Conservation (phyloP, 2,113 vertebrate species). For the Arvicanthis niloticus region DNA sequence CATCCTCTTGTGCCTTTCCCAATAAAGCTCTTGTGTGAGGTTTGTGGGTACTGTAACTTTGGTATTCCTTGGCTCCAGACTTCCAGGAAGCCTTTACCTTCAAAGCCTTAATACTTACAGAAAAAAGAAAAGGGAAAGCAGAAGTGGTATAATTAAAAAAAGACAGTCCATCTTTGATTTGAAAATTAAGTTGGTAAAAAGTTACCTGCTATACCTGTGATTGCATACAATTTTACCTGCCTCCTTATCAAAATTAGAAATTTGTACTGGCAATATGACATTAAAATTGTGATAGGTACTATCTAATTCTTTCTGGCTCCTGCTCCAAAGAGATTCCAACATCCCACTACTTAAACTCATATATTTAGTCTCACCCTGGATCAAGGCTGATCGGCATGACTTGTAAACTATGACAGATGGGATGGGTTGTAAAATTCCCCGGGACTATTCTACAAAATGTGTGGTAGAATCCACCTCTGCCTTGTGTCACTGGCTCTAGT, state of each 20-base stretch:
- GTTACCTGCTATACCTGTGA: background rate
- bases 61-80: background rate
- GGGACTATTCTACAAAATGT: background rate
- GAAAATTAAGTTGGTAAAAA: background rate
- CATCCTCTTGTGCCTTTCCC: background rate
- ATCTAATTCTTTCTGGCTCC: background rate
- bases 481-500: background rate
- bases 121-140: background rate
- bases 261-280: background rate
- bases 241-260: constrained; percentile 6
- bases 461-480: background rate
- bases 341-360: no score
- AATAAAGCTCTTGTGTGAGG: background rate
- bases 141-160: background rate
- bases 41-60: background rate
- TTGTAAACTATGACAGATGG: background rate
- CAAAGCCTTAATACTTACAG: background rate
- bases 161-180: background rate
- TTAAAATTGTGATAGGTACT: background rate
- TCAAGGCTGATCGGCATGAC: background rate
- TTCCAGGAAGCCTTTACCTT: background rate
- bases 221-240: background rate
- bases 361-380: background rate
- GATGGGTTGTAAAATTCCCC: background rate
- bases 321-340: background rate